These are phyloP conservation scores for Stylophora pistillata DNA, from an alignment of 64 coral and sea anemone species.

Conservation along the genomic window DNA sequence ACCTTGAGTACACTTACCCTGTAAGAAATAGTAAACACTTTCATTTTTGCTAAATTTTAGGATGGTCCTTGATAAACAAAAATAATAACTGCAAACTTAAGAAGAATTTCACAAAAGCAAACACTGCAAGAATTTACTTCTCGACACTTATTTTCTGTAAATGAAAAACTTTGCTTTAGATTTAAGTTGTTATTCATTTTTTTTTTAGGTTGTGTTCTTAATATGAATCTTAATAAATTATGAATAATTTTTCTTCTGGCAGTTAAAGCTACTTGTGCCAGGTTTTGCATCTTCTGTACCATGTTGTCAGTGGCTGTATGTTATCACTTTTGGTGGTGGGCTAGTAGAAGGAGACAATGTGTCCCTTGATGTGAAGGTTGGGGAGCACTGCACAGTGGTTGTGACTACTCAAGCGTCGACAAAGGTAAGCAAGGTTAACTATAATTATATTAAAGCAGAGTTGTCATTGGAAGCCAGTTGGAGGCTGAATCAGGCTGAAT, in stretches of 20 bases:
- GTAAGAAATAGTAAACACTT: constrained; percentile 19
- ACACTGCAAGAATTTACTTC: too few species aligned
- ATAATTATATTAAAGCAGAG: too few species aligned
- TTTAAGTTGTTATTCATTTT: too few species aligned
- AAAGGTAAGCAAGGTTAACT: constrained; percentile 57
- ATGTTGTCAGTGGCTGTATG: constrained; percentile 64
- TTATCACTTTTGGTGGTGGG: constrained; percentile 83
- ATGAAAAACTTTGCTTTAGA: background rate
- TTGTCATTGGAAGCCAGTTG: too few species aligned
- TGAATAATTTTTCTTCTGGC: background rate
- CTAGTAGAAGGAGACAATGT: constrained; percentile 80
- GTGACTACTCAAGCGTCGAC: constrained; percentile 75
- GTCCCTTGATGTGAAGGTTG: constrained; percentile 62
- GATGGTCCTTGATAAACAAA: background rate
- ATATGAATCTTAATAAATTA: too few species aligned
- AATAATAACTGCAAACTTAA: too few species aligned
- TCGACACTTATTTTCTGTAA: too few species aligned
- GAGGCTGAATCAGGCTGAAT: background rate
- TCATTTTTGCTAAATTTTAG: background rate
- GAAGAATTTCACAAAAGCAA: too few species aligned
- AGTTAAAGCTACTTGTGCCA: constrained; percentile 70
- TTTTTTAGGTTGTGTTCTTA: too few species aligned
- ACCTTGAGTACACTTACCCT: constrained; percentile 64
- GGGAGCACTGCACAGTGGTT: constrained; percentile 48
- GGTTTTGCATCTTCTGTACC: constrained; percentile 58